phyloP scores from a whole-genome alignment of 1,140 invertebrate species.

The Zaprionus kolodkinae region DNA sequence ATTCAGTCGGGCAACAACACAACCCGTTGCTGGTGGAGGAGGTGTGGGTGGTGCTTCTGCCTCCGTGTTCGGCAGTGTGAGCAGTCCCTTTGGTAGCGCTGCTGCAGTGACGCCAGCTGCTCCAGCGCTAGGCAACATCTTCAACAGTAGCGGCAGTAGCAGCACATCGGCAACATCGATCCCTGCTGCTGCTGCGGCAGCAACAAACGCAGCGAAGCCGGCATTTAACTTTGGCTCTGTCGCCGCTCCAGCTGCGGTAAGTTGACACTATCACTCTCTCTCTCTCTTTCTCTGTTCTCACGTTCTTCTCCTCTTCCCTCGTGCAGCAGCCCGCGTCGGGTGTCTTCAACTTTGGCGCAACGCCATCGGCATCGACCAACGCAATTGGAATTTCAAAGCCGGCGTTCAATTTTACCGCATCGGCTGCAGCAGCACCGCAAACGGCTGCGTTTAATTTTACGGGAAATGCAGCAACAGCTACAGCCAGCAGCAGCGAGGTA shows the following conservation, averaged over 20 bases:
- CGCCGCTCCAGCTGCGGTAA: conserved; percentile 42
- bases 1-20: conserved; percentile 33
- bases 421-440: conserved; percentile 34
- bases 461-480: conserved; percentile 25
- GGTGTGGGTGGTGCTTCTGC: conserved; percentile 7
- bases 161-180: conserved; percentile 7
- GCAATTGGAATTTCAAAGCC: conserved; percentile 37
- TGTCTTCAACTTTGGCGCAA: conserved; percentile 56
- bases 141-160: conserved; percentile 34
- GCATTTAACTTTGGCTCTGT: conserved; percentile 63
- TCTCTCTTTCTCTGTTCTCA: not conserved
- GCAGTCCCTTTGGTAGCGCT: conserved; percentile 39
- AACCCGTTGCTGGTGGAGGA: not conserved
- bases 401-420: conserved; percentile 63
- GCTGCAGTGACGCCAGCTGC: conserved; percentile 9
- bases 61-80: conserved; percentile 34
- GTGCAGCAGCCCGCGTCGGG: conserved; percentile 26
- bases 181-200: conserved; percentile 29
- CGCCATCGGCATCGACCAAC: conserved; percentile 10
- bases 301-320: not conserved
- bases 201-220: conserved; percentile 37
- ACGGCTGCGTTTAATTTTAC: conserved; percentile 58
- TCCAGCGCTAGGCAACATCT: conserved; percentile 41
- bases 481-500: conserved; percentile 38
- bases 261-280: not conserved